These are phyloP conservation scores for Apodemus agrarius DNA, from an alignment of 2,797 vertebrate genomes.

Conservation along the genomic window DNA sequence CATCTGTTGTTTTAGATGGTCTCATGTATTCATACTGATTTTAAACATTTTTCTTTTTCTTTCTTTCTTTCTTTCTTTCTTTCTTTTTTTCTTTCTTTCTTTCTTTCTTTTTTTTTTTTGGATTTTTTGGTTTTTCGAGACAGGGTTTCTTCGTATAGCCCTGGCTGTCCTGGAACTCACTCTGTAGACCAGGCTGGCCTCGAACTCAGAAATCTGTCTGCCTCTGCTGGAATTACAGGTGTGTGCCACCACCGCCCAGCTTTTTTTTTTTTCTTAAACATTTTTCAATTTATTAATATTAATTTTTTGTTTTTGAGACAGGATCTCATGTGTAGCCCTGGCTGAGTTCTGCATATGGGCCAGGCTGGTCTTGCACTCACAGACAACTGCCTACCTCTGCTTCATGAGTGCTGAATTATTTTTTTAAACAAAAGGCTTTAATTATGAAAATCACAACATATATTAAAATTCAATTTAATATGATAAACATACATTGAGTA, in stretches of 20 bases:
- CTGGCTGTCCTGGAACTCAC: too few species aligned
- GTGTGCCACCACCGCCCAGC: too few species aligned
- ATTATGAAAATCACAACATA: not conserved
- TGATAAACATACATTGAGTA: not conserved
- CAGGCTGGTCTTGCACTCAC: not conserved
- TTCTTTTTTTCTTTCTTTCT: too few species aligned
- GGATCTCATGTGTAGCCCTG: not conserved
- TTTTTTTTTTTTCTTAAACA: too few species aligned
- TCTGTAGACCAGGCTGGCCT: too few species aligned
- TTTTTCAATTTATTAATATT: not conserved
- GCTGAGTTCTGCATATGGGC: not conserved
- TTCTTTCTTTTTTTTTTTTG: too few species aligned
- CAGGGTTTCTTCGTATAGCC: too few species aligned
- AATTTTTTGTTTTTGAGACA: not conserved
- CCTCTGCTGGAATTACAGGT: too few species aligned
- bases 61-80: too few species aligned
- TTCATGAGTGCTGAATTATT: not conserved
- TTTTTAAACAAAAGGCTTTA: not conserved
- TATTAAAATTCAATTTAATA: conserved; percentile 2
- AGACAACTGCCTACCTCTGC: not conserved
- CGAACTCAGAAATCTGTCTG: too few species aligned
- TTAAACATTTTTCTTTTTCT: not conserved
- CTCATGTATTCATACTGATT: not conserved
- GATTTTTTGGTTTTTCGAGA: too few species aligned
- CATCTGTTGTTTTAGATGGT: not conserved